phyloP scores from a whole-genome alignment of 2,113 vertebrate species.

The Pipra filicauda region DNA sequence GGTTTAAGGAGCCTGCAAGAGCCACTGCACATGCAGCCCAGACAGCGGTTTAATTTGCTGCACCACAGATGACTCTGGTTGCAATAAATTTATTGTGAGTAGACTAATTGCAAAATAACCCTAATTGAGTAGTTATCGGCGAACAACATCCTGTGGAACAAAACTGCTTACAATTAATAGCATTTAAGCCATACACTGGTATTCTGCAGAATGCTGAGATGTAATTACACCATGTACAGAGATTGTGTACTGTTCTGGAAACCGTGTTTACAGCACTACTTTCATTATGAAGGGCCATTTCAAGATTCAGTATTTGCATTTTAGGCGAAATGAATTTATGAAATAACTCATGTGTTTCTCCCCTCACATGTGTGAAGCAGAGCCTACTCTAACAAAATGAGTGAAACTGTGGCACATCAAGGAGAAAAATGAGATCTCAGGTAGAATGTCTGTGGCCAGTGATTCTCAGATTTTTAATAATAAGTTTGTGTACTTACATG shows the following conservation, averaged over 20 bases:
- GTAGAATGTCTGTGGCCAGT: not conserved
- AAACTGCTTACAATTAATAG: slow-evolving; percentile 78
- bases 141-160: slow-evolving; percentile 77
- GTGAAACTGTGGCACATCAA: not conserved
- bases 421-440: not conserved
- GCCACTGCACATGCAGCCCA: slow-evolving; percentile 29
- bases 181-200: slow-evolving; percentile 70
- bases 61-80: slow-evolving; percentile 61
- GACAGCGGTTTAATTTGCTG: slow-evolving; percentile 62
- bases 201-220: slow-evolving; percentile 63
- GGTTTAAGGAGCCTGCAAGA: slow-evolving; percentile 50
- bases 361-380: not conserved
- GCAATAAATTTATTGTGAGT: slow-evolving; percentile 79
- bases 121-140: slow-evolving; percentile 80
- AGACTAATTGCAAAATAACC: slow-evolving; percentile 83
- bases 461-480: not conserved
- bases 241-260: slow-evolving; percentile 60
- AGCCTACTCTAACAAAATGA: not conserved
- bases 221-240: slow-evolving; percentile 69
- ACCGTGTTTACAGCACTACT: slow-evolving; percentile 40
- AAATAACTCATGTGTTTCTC: not conserved
- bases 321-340: not conserved
- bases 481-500: no score
- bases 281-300: not conserved
- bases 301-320: slow-evolving; percentile 10